Percentiles rank a stretch among this genome's conserved stretches.
phyloP scores from a whole-genome alignment of 2,113 vertebrate species.

The Cololabis saira region DNA sequence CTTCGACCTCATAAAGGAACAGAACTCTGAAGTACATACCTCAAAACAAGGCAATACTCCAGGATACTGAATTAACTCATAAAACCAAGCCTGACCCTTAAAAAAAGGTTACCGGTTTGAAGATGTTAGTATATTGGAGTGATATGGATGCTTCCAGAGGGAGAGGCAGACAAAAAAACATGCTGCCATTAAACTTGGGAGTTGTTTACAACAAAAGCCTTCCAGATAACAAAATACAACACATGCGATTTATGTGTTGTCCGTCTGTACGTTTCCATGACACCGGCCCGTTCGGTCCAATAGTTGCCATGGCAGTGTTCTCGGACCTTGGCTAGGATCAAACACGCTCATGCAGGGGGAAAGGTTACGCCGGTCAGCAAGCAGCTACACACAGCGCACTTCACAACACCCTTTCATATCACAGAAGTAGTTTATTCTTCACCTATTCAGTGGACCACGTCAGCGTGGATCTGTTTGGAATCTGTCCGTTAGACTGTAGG shows the following conservation, averaged over 20 bases:
- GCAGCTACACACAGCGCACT: conserved; percentile 20
- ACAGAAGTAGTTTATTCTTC: not conserved
- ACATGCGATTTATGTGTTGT: conserved; percentile 1
- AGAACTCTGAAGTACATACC: no score
- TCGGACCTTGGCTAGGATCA: conserved; percentile 68
- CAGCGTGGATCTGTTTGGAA: not conserved
- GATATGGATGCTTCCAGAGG: no score
- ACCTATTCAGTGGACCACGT: conserved; percentile 2
- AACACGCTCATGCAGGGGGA: conserved; percentile 38
- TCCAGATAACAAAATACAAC: no score
- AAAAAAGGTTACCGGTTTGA: no score
- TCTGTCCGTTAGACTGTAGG: conserved; percentile 9
- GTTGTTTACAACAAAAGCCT: no score
- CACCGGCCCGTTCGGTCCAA: conserved; percentile 35
- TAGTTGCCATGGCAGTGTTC: conserved; percentile 72
- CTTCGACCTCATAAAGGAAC: no score
- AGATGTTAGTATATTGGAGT: no score
- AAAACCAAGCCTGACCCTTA: not conserved
- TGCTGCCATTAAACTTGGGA: no score
- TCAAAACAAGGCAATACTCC: not conserved
- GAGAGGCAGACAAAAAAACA: no score
- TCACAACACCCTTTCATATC: not conserved
- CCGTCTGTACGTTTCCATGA: conserved; percentile 19
- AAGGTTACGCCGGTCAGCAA: conserved; percentile 49
- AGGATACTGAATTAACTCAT: not conserved